Evolutionary conservation across 2,888 invertebrate species (phyloP), one percentile per base, ranked within the genome.

Genomic region (Blastobasis lacticolella): DNA sequence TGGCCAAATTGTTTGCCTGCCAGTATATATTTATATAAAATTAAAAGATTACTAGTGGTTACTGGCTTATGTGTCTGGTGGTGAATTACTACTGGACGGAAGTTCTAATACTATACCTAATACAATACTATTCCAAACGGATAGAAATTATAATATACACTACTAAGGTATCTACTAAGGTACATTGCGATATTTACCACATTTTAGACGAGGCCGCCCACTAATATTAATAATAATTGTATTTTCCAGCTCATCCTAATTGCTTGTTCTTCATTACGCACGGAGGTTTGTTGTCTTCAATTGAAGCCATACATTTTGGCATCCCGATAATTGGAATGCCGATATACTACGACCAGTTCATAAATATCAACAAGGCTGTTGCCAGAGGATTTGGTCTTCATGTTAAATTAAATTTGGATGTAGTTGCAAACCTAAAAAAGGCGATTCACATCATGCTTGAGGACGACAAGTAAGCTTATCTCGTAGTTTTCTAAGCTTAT

Each of bases 271-370:
- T 77, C 45, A 69, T 77, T 37, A 64, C 73, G 0, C 78, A 77
- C 49, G 79, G 78, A 10, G 79, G 79, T 23, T 55, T 73, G 0
- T 60, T 77, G 0, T 79, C 79, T 0, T 64, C 71, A 0, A 73
- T 68, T 10, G 79, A 80, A 58, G 56, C 75, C 0, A 54, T 78
- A 1, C 72, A 79, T 54, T 78, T 73, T 36, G 77, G 72, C 40
- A 66, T 75, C 1, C 78, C 80, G 4, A 60, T 65, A 0, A 71
- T 78, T 37, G 79, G 74, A 1, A 61, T 80, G 4, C 80, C 80
- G 0, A 57, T 74, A 2, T 67, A 64, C 41, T 71, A 61, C 3
- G 83, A 84, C 45, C 83, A 84, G 60, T 74, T 70, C 52, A 56
- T 66, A 0, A 84, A 83, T 41, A 56, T 77, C 6, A 58, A 73